Evolutionary conservation across 2,888 invertebrate species (phyloP), one percentile per base, ranked within the genome.

Genomic region (Phlogophora meticulosa): DNA sequence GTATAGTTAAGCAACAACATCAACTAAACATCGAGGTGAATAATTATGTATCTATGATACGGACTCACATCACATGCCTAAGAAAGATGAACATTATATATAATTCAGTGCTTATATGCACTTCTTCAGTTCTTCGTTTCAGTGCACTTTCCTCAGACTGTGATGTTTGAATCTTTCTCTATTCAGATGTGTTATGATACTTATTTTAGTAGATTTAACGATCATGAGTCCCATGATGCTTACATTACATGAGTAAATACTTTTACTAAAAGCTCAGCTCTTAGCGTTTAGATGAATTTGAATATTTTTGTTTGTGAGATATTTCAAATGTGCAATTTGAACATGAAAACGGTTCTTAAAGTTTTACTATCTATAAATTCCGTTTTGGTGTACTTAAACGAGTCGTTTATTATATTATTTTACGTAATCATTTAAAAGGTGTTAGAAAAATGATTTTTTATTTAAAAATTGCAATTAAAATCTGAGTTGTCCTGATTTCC

Each of bases 1-100:
- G 70, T 78, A 78, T 88, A 68, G 72, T 84, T 86, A 93, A 94
- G 94, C 93, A 85, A 94, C 93, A 93, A 94, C 94, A 94, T 89
- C 92, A 93, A 95, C 94, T 94, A 93, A 94, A 94, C 94, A 94
- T 87, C 90, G 85, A 94, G 81, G 88, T 85, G 83, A 86, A 79
- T 76, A 80, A 69, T 69, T 71, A 78, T 68, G 66, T 63, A 56
- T 70, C 53, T 78, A 76, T 57, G 45, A 65, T 65, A 53, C 57
- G 13, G 22, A 72, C 63, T 63, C 68, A 63, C 66, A 72, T 67
- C 73, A 81, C 62, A 62, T 20, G 4, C 9, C 57, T 9, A 34
- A 4, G 10, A 22, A 46, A 3, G 20, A n/a, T 36, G 34, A 5
- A 32, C 24, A 13, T 38, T 32, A n/a, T n/a, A n/a, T n/a, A 5